A percentile compares a stretch with the other conserved stretches of the same genome.
Evolutionary conservation across 2,113 vertebrate species (phyloP).

Genomic region (Sarotherodon lohbergeri): DNA sequence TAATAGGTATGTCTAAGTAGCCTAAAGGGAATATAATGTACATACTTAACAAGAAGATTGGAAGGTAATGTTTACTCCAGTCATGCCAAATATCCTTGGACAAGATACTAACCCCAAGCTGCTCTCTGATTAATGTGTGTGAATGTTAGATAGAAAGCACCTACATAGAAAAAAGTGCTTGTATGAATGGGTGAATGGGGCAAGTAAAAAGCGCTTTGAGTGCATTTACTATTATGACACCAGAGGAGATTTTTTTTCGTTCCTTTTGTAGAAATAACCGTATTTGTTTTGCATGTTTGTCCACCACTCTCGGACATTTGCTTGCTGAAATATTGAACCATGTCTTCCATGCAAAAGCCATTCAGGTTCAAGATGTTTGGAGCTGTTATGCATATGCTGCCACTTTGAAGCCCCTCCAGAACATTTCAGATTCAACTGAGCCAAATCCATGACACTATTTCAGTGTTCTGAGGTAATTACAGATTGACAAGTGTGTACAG

Average conservation of each 20-base stretch:
- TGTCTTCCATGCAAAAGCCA: not conserved
- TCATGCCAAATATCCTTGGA: too few relatives aligned
- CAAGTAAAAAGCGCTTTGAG: not conserved
- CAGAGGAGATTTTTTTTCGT: not conserved
- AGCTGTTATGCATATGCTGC: not conserved
- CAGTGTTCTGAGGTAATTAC: accelerated
- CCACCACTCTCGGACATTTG: not conserved
- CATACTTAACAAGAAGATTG: too few relatives aligned
- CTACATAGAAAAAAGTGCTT: not conserved
- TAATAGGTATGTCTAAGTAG: not conserved
- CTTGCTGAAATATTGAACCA: not conserved
- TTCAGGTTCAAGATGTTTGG: not conserved
- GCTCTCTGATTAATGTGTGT: too few relatives aligned
- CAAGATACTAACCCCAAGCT: too few relatives aligned
- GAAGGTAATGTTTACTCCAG: too few relatives aligned
- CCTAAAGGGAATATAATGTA: not conserved
- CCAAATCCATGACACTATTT: not conserved
- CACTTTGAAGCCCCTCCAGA: not conserved
- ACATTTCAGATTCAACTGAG: not conserved
- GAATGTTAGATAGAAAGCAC: too few relatives aligned
- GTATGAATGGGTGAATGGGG: not conserved
- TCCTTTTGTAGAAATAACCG: not conserved
- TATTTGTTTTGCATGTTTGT: not conserved
- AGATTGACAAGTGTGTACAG: not conserved
- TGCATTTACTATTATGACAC: not conserved